Base-by-base conservation (phyloP, 2,888 invertebrate species). In the Melanostoma mellinum region DNA sequence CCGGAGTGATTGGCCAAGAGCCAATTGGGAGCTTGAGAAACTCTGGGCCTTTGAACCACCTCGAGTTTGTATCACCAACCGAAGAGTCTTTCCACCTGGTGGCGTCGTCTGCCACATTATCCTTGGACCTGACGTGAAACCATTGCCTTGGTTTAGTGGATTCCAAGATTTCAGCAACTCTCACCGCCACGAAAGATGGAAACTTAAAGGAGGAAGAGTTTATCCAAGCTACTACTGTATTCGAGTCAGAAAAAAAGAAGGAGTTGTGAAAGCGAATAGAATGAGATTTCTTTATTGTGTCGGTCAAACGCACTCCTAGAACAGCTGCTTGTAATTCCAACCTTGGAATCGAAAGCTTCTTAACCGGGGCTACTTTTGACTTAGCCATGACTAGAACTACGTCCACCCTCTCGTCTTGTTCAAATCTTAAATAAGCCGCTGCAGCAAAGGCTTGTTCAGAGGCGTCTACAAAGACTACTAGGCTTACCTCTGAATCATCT, bases 71-170 rank as follows among this genome's bases (percentile, higher is more conserved):
- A 40, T 60, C 38, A 8, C 50, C 71, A 10, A 71, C 52, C 3
- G 58, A 9, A 4, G 8, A 6, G 3, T 69, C 48, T 10, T 2
- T n/a, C 60, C 71, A 69, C 20, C 42, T 58, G 10, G 58, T 60
- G 5, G 33, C 71, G n/a, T 71, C 60, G 42, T 71, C 60, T 20
- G 71, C 50, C 5, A 60, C 56, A 10, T 69, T 58, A 10, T 56
- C 38, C 9, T 10, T 50, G 36, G 69, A 48, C 30, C 48, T 8
- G 10, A 69, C 32, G 42, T 71, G 60, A 52, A 38, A 48, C 58
- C 71, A 69, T 32, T 58, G 33, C 20, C 71, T 50, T 6, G 33
- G 8, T 9, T 32, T 20, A n/a, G 58, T 52, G 40, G 60, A 58
- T 6, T 71, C 58, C 4, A 68, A 30, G 20, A 68, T 68, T 36